These are phyloP conservation scores for Erythrocebus patas DNA, from an alignment of 2,113 vertebrate species.

Conservation along the genomic window DNA sequence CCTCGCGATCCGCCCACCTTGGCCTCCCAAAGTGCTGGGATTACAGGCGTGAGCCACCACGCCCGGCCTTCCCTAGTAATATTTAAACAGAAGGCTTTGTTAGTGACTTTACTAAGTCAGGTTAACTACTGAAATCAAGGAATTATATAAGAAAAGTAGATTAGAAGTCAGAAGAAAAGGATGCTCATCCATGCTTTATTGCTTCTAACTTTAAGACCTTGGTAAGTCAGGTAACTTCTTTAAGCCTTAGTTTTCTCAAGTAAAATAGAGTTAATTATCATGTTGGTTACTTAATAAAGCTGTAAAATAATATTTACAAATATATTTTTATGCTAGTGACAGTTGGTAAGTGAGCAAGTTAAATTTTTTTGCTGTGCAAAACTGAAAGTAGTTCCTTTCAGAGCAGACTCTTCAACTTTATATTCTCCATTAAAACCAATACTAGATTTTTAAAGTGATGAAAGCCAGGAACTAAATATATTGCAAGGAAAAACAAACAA, in stretches of 20 bases:
- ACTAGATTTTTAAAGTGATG: background rate
- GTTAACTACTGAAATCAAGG: background rate
- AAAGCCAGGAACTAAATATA: conserved; percentile 23
- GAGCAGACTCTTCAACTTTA: background rate
- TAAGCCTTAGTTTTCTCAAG: conserved; percentile 35
- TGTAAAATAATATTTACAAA: conserved; percentile 26
- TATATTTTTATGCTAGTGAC: background rate
- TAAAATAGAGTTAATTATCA: conserved; percentile 27
- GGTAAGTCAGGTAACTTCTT: conserved; percentile 15
- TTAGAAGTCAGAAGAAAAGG: conserved; percentile 13
- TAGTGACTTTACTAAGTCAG: conserved; percentile 8
- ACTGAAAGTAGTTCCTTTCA: background rate
- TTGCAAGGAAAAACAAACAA: background rate
- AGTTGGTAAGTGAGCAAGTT: conserved; percentile 2
- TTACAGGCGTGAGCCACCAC: too few relatives aligned
- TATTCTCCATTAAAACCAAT: background rate
- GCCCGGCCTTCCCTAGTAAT: background rate
- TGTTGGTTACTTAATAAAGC: conserved; percentile 24
- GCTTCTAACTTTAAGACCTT: conserved; percentile 7
- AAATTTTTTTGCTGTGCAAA: background rate
- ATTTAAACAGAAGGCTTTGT: conserved; percentile 4
- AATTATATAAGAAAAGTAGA: background rate
- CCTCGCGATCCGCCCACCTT: too few relatives aligned
- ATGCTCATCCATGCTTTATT: background rate
- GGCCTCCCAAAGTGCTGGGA: too few relatives aligned